These are phyloP conservation scores for Ammodytes dubius DNA, from an alignment of 2,113 vertebrate genomes.

Conservation along the genomic window DNA sequence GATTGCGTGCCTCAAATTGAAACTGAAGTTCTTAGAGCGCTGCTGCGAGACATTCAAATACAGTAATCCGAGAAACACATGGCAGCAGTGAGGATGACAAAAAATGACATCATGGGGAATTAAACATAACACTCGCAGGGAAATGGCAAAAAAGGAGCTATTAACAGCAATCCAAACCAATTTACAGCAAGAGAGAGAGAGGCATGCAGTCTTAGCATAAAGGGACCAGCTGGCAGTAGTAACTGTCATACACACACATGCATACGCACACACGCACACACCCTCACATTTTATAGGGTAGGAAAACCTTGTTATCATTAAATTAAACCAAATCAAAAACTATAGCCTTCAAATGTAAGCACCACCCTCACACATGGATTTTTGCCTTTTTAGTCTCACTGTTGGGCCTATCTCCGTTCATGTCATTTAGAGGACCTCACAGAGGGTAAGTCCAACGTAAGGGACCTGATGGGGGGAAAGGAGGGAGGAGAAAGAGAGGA, in stretches of 20 bases:
- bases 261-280: background rate
- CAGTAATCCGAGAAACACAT: conserved; percentile 68
- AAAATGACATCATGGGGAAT: conserved; percentile 57
- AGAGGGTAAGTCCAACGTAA: background rate
- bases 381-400: background rate
- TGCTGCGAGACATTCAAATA: conserved; percentile 38
- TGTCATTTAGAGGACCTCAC: background rate
- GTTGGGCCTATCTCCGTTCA: background rate
- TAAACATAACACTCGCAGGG: conserved; percentile 44
- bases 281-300: background rate
- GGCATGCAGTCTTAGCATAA: conserved; percentile 45
- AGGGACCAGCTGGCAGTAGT: conserved; percentile 52
- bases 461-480: background rate
- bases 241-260: conserved; percentile 5
- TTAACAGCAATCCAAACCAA: conserved; percentile 57
- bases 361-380: too few species aligned
- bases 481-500: conserved; percentile 29
- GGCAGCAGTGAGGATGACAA: conserved; percentile 43
- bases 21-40: conserved; percentile 54
- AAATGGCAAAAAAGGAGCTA: conserved; percentile 55
- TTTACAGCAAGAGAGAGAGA: conserved; percentile 47
- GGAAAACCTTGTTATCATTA: background rate
- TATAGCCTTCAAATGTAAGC: background rate
- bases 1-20: conserved; percentile 63
- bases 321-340: background rate